Percentiles rank a stretch among this genome's conserved stretches.
Evolutionary conservation across 2,113 vertebrate species (phyloP).

Genomic region (Grus americana): DNA sequence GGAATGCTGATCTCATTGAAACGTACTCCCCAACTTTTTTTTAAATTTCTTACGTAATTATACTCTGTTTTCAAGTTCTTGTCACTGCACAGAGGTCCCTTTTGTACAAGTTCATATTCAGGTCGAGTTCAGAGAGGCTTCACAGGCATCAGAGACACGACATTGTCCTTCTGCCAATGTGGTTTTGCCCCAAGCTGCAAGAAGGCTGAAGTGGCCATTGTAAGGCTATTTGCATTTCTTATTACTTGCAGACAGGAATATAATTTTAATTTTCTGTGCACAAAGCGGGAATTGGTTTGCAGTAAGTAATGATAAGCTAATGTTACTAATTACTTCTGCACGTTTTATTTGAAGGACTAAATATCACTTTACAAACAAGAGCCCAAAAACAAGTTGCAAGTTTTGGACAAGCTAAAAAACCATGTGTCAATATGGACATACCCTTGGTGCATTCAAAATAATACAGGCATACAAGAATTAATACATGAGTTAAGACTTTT

Average conservation of each 20-base stretch:
- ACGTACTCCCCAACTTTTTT: background rate
- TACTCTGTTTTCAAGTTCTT: slow-evolving; percentile 2
- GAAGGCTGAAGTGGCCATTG: background rate
- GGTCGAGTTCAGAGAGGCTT: background rate
- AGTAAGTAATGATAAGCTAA: background rate
- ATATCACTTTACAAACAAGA: background rate
- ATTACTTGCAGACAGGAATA: background rate
- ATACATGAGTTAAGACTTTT: background rate
- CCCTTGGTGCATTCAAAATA: background rate
- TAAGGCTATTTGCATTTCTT: background rate
- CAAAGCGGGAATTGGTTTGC: background rate
- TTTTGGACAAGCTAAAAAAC: background rate
- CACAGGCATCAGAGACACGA: background rate
- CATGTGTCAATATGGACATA: background rate
- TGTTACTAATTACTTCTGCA: background rate
- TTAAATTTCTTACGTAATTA: background rate
- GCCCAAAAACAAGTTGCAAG: background rate
- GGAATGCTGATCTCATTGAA: slow-evolving; percentile 5
- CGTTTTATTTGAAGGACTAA: background rate
- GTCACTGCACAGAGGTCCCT: background rate
- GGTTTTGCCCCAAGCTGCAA: background rate
- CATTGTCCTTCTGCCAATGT: background rate
- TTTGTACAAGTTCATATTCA: slow-evolving; percentile 1
- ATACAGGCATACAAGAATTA: background rate
- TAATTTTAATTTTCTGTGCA: background rate